Conservation (phyloP, 2,797 vertebrate genomes). For the Pterois miles region DNA sequence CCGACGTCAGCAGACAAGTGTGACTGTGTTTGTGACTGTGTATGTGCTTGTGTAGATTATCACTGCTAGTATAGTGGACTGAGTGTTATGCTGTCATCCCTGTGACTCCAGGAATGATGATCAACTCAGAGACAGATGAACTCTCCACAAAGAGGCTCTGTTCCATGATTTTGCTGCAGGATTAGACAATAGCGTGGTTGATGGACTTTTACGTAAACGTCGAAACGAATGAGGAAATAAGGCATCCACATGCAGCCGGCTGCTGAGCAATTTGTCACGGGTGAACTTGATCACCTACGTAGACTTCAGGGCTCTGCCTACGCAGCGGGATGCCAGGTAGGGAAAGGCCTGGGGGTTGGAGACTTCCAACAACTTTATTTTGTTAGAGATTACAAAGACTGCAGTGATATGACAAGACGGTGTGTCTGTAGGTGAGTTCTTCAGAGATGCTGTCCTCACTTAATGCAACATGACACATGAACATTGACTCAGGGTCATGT, state of each 20-base stretch:
- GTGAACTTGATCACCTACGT: slow-evolving; percentile 52
- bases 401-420: neutral
- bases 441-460: neutral
- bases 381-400: neutral
- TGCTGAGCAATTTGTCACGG: slow-evolving; percentile 24
- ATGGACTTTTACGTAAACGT: slow-evolving; percentile 27
- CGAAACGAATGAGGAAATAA: slow-evolving; percentile 30
- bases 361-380: neutral
- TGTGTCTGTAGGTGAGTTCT: neutral
- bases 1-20: slow-evolving; percentile 71
- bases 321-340: slow-evolving; percentile 61
- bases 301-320: slow-evolving; percentile 38
- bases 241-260: slow-evolving; percentile 48
- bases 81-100: slow-evolving; percentile 49
- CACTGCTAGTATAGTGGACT: slow-evolving; percentile 48
- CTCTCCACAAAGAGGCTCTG: slow-evolving; percentile 24
- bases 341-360: neutral
- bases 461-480: neutral
- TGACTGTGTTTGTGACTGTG: slow-evolving; percentile 57
- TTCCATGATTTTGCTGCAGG: slow-evolving; percentile 13
- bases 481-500: too few species aligned
- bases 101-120: slow-evolving; percentile 53
- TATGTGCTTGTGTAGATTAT: slow-evolving; percentile 41
- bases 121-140: slow-evolving; percentile 28
- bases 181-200: slow-evolving; percentile 27